Evolutionary conservation across 2,113 vertebrate species (phyloP).

Genomic region (Crotalus tigris): DNA sequence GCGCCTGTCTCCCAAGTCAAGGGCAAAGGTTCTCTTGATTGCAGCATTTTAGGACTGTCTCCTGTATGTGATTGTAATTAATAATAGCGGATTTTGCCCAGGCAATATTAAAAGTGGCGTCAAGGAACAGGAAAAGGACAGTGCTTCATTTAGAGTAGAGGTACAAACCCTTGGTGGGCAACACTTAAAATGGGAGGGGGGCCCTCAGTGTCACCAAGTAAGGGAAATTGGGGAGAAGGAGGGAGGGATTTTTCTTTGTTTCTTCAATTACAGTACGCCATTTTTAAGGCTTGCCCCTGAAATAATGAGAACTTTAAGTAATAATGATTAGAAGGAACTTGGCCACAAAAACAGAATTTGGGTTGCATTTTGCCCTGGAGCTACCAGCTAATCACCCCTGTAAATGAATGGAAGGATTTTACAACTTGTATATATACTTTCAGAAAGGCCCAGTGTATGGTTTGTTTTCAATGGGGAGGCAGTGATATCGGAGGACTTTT

Average conservation of each 20-base stretch:
- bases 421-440: background rate
- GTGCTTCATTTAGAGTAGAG: background rate
- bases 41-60: background rate
- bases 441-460: background rate
- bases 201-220: background rate
- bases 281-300: background rate
- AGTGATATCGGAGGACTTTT: background rate
- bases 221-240: background rate
- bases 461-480: background rate
- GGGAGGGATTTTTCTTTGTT: background rate
- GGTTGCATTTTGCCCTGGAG: background rate
- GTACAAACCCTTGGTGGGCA: background rate
- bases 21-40: background rate
- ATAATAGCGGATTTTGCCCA: background rate
- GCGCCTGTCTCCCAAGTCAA: background rate
- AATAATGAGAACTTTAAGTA: background rate
- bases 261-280: background rate
- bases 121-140: background rate
- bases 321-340: background rate
- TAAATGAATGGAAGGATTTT: background rate
- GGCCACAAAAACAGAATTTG: background rate
- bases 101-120: background rate
- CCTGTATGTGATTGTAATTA: background rate
- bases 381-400: background rate
- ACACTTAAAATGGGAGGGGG: background rate